Evolutionary conservation across 2,888 invertebrate species (phyloP), one percentile per base, ranked within the genome.

Genomic region (Colostygia pectinataria): DNA sequence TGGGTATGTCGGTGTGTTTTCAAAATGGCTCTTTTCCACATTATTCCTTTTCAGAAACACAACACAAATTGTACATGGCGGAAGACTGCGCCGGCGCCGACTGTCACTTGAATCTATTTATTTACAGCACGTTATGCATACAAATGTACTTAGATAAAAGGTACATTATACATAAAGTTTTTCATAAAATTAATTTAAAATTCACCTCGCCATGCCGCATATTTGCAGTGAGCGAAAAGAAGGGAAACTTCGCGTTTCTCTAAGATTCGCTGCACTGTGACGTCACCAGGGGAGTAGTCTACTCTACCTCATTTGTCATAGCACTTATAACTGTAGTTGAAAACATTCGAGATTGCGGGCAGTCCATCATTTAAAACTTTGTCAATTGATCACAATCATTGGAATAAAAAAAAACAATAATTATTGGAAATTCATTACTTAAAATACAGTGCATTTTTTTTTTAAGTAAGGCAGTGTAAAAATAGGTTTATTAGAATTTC

Each of bases 1-100:
- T 69, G 82, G 79, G 59, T 65, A 71, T 76, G 91, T 93, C 95
- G 95, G 95, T 94, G 95, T 95, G 94, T 94, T 94, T 94, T 94
- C 93, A 93, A 93, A 94, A 94, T 94, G 94, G 95, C 95, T 95
- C 95, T 95, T 95, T 95, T 95, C 95, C 95, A 87, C 92, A 83
- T 84, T 83, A 89, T 91, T 93, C 92, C 94, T 94, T 93, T 94
- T 93, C 93, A 92, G 93, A 94, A 94, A 95, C 95, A 95, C 95
- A 95, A 94, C 95, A 95, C 95, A 95, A 95, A 92, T 68, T 81
- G 90, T 85, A 88, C 89, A 81, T 83, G 81, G 80, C 74, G 79
- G 59, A 72, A 69, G 74, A 66, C 60, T 53, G 53, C 57, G 24
- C 44, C 51, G 10, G 20, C 8, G 14, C 51, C 57, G 62, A 66